A percentile compares a stretch with the other conserved stretches of the same genome.
phyloP scores from a whole-genome alignment of 2,888 invertebrate species.

The Ophioninae sp. region DNA sequence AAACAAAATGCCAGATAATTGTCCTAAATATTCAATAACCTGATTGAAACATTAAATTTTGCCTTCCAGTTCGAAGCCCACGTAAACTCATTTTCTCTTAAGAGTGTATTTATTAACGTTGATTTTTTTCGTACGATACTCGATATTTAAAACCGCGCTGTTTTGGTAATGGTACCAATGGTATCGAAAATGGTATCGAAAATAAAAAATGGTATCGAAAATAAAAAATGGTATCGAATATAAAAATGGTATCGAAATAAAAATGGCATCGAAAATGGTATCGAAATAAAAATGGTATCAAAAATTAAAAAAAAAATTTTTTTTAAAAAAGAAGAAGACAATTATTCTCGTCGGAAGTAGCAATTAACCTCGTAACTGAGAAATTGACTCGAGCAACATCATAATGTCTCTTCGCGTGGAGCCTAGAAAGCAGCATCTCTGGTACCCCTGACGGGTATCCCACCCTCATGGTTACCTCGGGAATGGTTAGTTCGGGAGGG shows the following conservation, averaged over 20 bases:
- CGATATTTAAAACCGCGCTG: constrained; percentile 24
- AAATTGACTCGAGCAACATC: constrained; percentile 76
- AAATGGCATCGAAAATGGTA: too few relatives aligned
- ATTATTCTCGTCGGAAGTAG: constrained; percentile 73
- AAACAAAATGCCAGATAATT: not conserved
- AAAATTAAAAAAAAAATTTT: too few relatives aligned
- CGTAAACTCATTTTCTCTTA: constrained; percentile 6
- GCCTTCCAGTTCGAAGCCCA: not conserved
- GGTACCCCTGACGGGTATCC: constrained; percentile 5
- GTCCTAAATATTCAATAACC: not conserved
- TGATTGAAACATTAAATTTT: constrained; percentile 5
- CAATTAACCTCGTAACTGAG: constrained; percentile 76
- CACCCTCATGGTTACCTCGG: constrained; percentile 63
- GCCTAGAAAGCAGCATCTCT: constrained; percentile 59
- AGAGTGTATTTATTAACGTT: constrained; percentile 29
- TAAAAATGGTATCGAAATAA: too few relatives aligned
- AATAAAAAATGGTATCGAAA: too few relatives aligned
- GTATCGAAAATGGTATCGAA: constrained; percentile 32
- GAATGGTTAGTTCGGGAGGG: constrained; percentile 59
- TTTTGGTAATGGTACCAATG: too few relatives aligned
- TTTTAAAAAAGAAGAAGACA: constrained; percentile 60
- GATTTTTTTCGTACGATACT: constrained; percentile 32
- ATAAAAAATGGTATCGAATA: too few relatives aligned
- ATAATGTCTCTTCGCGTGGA: constrained; percentile 73
- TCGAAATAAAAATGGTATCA: too few relatives aligned